Evolutionary conservation across 2,888 invertebrate genomes (phyloP).

Genomic region (Philereme transversata): DNA sequence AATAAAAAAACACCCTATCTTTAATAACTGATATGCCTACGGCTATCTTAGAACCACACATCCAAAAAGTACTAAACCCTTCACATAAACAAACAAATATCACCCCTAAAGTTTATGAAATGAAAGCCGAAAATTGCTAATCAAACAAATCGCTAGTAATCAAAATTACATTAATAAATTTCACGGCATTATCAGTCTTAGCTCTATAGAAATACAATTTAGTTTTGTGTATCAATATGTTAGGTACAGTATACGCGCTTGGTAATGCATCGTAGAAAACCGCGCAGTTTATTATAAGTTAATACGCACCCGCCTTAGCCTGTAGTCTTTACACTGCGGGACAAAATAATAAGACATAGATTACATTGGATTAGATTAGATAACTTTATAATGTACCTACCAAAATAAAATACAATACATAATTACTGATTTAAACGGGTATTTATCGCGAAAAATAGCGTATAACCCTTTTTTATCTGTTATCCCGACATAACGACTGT

Average conservation of each 20-base stretch:
- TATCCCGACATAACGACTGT: neutral
- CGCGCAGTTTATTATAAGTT: constrained; percentile 80
- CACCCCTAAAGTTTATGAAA: neutral
- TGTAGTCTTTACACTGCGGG: constrained; percentile 45
- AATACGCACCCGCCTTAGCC: constrained; percentile 73
- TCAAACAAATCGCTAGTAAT: neutral
- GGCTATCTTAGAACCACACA: constrained; percentile 45
- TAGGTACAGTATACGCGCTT: constrained; percentile 41
- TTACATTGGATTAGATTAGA: no score
- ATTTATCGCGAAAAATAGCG: no score
- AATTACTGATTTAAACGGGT: no score
- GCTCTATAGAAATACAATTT: neutral
- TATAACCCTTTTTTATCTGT: no score
- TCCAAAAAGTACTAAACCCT: constrained; percentile 27
- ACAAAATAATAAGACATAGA: constrained; percentile 33
- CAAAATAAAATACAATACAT: no score
- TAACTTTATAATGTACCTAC: no score
- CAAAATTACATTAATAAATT: neutral
- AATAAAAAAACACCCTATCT: constrained; percentile 72
- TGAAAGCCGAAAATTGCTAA: constrained; percentile 27
- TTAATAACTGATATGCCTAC: constrained; percentile 68
- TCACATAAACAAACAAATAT: constrained; percentile 10
- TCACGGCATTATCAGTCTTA: neutral
- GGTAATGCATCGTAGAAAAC: constrained; percentile 59
- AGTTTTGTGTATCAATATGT: constrained; percentile 15